Evolutionary conservation across 2,797 vertebrate species (phyloP).

Genomic region (Acipenser ruthenus): DNA sequence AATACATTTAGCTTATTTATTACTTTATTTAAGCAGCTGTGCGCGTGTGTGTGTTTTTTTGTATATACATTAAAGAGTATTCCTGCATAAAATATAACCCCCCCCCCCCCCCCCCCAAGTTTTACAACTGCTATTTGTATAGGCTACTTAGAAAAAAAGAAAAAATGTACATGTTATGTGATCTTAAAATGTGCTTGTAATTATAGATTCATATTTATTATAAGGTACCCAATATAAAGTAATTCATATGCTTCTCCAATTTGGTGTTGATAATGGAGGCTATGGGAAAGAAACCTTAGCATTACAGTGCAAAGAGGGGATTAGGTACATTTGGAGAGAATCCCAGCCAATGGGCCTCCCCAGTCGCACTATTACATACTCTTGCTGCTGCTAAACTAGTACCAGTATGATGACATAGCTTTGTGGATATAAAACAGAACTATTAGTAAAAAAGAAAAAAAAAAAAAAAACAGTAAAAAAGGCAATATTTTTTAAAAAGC

Average conservation of each 20-base stretch:
- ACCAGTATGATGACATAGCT: background rate
- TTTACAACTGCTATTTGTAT: background rate
- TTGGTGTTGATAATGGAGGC: background rate
- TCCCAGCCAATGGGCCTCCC: too few relatives aligned
- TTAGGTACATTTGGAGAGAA: background rate
- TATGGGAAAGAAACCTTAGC: too few relatives aligned
- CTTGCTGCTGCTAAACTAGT: constrained; percentile 4
- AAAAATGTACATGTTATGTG: background rate
- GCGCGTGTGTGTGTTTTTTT: background rate
- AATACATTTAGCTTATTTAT: constrained; percentile 1
- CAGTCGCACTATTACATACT: background rate
- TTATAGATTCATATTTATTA: background rate
- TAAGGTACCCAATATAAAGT: background rate
- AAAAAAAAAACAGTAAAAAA: background rate
- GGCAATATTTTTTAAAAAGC: background rate
- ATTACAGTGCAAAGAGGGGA: background rate
- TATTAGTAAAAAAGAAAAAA: background rate
- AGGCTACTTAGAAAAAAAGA: background rate
- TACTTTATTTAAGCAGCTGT: background rate
- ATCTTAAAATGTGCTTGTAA: background rate
- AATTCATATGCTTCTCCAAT: background rate
- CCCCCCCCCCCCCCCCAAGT: background rate
- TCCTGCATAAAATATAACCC: background rate
- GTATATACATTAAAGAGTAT: background rate
- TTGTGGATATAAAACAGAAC: background rate